These are phyloP conservation scores for Episyrphus balteatus DNA, from an alignment of 1,140 invertebrate genomes.

Conservation along the genomic window DNA sequence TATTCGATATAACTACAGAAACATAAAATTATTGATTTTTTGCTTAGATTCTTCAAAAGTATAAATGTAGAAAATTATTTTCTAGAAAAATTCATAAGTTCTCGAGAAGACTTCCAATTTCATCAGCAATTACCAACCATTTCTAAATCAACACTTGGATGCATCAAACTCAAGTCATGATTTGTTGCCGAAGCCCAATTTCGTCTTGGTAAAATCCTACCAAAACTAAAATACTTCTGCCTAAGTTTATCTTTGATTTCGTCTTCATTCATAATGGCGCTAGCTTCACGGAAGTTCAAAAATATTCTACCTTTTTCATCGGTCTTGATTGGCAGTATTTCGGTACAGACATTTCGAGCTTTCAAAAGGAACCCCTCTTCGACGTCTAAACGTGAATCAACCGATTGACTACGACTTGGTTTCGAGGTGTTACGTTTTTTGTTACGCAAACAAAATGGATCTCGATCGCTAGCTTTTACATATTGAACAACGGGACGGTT, in stretches of 20 bases:
- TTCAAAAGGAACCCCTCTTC: constrained; percentile 31
- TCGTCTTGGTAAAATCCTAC: constrained; percentile 25
- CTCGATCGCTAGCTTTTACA: constrained; percentile 57
- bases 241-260: constrained; percentile 34
- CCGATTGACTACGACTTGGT: constrained; percentile 24
- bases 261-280: constrained; percentile 34
- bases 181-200: constrained; percentile 34
- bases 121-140: no score
- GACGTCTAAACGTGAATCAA: constrained; percentile 23
- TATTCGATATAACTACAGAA: no score
- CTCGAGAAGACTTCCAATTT: no score
- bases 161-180: constrained; percentile 12
- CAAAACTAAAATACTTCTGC: constrained; percentile 33
- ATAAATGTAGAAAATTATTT: no score
- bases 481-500: constrained; percentile 54
- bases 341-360: constrained; percentile 33
- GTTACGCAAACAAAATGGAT: constrained; percentile 44
- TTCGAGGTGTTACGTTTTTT: constrained; percentile 27
- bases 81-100: no score
- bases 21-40: no score
- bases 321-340: constrained; percentile 34
- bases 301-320: constrained; percentile 34
- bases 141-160: no score
- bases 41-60: no score
- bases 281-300: constrained; percentile 32